phyloP scores from a whole-genome alignment of 2,797 vertebrate genomes.

The Gephyroberyx darwinii region DNA sequence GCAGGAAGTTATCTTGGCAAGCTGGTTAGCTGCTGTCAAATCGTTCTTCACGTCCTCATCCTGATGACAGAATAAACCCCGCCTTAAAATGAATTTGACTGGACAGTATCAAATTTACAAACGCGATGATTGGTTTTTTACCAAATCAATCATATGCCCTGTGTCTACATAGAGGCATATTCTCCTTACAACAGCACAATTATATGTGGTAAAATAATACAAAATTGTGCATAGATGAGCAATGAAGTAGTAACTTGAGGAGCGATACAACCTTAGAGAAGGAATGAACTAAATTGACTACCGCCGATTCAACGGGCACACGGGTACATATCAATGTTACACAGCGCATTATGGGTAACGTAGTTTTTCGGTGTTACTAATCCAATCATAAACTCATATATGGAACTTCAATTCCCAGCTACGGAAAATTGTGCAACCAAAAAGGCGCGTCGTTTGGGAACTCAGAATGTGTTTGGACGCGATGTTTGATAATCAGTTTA shows the following conservation, averaged over 20 bases:
- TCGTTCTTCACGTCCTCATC: slow-evolving; percentile 39
- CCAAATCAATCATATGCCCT: slow-evolving; percentile 31
- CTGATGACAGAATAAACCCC: slow-evolving; percentile 39
- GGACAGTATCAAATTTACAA: slow-evolving; percentile 29
- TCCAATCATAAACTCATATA: rapidly evolving
- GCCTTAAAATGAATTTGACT: slow-evolving; percentile 36
- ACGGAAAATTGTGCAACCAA: slow-evolving; percentile 31
- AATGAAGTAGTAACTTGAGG: neutral
- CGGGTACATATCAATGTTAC: slow-evolving; percentile 43
- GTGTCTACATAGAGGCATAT: neutral
- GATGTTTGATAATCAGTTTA: slow-evolving; percentile 7
- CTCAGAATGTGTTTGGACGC: neutral
- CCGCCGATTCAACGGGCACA: neutral
- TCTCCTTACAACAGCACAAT: neutral
- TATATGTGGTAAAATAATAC: neutral
- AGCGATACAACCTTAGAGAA: neutral
- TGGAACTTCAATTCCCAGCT: slow-evolving; percentile 58
- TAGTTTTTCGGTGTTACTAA: slow-evolving; percentile 26
- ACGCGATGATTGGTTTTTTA: slow-evolving; percentile 37
- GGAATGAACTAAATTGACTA: neutral
- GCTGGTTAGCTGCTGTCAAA: slow-evolving; percentile 73
- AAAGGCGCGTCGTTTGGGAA: slow-evolving; percentile 55
- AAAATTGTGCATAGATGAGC: neutral
- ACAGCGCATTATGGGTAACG: slow-evolving; percentile 54
- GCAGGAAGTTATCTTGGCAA: slow-evolving; percentile 55